phyloP scores from a whole-genome alignment of 2,113 vertebrate species.

The crab-eating macaque (Macaca fascicularis) region T2T-MFA8v1.1 NC_088388.1:25312501-25313000 shows the following conservation, averaged over 20 bases:
- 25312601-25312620: neutral
- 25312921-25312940: constrained; percentile 40
- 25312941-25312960: constrained; percentile 25
- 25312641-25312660: constrained; percentile 70
- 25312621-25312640: constrained; percentile 58
- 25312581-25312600: constrained; percentile 65
- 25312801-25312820: constrained; percentile 40
- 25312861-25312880: constrained; percentile 68
- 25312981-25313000: constrained; percentile 14
- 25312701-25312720: constrained; percentile 63
- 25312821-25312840: constrained; percentile 41
- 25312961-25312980: constrained; percentile 28
- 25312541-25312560: neutral
- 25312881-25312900: constrained; percentile 66
- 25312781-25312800: constrained; percentile 28
- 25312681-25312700: constrained; percentile 58
- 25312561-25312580: neutral
- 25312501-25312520: constrained; percentile 21
- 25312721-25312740: constrained; percentile 28
- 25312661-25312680: constrained; percentile 59
- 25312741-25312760: neutral
- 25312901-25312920: constrained; percentile 55
- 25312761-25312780: neutral
- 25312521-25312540: neutral
- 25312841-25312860: neutral